Conservation (phyloP, 2,888 invertebrate genomes). For the Apodemia hepburni region DNA sequence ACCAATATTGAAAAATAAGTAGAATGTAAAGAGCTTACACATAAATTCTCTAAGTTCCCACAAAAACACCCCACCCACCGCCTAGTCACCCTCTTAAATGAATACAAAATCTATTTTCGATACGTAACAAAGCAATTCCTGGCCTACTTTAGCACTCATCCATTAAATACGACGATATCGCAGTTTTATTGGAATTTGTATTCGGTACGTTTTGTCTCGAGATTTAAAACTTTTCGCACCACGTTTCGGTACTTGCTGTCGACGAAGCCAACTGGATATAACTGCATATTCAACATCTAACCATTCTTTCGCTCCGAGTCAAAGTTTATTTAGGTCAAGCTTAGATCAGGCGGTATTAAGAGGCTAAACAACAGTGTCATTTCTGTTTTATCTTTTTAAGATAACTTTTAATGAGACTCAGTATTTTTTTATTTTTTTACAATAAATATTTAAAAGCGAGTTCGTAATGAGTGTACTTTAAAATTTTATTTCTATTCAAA, state of each 20-base stretch:
- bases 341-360: slow-evolving; percentile 62
- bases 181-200: slow-evolving; percentile 57
- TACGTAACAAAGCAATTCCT: slow-evolving; percentile 45
- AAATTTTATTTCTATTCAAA: no score
- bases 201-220: slow-evolving; percentile 53
- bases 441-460: no score
- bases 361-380: slow-evolving; percentile 11
- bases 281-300: slow-evolving; percentile 49
- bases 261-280: slow-evolving; percentile 68
- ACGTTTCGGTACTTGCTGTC: slow-evolving; percentile 57
- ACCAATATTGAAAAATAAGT: no score
- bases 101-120: slow-evolving; percentile 16
- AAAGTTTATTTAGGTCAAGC: slow-evolving; percentile 73
- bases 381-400: neutral
- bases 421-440: neutral
- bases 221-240: slow-evolving; percentile 62
- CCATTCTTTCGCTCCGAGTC: slow-evolving; percentile 61
- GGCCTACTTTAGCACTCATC: slow-evolving; percentile 38
- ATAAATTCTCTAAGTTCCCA: no score
- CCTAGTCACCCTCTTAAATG: slow-evolving; percentile 14
- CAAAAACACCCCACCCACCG: neutral
- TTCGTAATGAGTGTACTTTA: no score
- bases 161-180: slow-evolving; percentile 45
- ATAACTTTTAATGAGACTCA: slow-evolving; percentile 4
- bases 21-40: no score